A percentile compares a stretch with the other conserved stretches of the same genome.
phyloP scores from a whole-genome alignment of 2,888 invertebrate species.

The Athalia cordata region DNA sequence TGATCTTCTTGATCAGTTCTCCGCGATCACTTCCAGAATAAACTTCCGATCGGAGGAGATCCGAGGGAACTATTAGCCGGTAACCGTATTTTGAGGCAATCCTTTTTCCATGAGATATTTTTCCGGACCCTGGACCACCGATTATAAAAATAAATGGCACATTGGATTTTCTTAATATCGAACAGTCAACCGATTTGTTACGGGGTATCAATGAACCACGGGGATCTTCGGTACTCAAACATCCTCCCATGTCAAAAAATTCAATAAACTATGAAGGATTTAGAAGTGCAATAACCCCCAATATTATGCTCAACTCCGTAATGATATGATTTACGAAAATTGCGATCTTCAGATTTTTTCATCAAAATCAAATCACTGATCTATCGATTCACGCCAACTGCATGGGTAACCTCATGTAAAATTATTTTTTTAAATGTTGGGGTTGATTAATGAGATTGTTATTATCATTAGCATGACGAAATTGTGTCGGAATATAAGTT shows the following conservation, averaged over 20 bases:
- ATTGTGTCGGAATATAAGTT: not conserved
- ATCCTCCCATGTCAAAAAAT: slow-evolving; percentile 47
- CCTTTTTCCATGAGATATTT: slow-evolving; percentile 53
- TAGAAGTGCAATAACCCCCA: not conserved
- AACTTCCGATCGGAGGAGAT: slow-evolving; percentile 55
- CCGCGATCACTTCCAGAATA: slow-evolving; percentile 48
- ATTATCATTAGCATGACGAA: slow-evolving; percentile 18
- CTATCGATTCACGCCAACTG: not conserved
- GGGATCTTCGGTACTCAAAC: slow-evolving; percentile 39
- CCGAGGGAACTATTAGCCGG: slow-evolving; percentile 51
- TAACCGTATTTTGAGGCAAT: slow-evolving; percentile 55
- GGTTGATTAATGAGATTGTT: not conserved
- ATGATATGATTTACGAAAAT: not conserved
- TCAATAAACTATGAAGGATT: not conserved
- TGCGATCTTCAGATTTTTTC: slow-evolving; percentile 5
- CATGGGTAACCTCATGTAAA: not conserved
- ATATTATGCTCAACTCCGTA: not conserved
- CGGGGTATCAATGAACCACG: slow-evolving; percentile 49
- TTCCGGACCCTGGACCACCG: slow-evolving; percentile 57
- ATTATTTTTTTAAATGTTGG: not conserved
- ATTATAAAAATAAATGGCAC: slow-evolving; percentile 58
- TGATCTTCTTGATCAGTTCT: slow-evolving; percentile 52
- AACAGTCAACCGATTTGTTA: slow-evolving; percentile 48
- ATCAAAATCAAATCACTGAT: not conserved
- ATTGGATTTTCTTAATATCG: slow-evolving; percentile 28